Conservation (phyloP, 2,113 vertebrate genomes). For the Eidolon helvum region DNA sequence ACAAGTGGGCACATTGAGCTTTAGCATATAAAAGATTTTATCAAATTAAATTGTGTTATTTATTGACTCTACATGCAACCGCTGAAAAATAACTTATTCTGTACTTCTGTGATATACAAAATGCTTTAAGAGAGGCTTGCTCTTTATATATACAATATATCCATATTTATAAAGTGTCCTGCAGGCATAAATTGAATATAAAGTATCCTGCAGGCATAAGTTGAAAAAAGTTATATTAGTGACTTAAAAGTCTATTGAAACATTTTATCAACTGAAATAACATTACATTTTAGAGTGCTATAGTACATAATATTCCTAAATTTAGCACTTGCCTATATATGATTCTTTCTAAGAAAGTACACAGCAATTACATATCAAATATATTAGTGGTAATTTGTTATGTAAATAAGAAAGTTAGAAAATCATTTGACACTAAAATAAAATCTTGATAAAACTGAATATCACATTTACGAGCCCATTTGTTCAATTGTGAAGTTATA, state of each 20-base stretch:
- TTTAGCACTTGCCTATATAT: neutral
- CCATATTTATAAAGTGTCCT: slow-evolving; percentile 57
- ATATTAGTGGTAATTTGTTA: neutral
- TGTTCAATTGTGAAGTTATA: neutral
- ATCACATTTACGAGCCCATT: neutral
- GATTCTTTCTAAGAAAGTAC: neutral
- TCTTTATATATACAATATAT: neutral
- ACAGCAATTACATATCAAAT: neutral
- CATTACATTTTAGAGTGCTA: neutral
- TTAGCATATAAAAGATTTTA: neutral
- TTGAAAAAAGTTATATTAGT: slow-evolving; percentile 63
- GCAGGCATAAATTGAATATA: slow-evolving; percentile 55
- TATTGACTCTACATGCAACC: neutral
- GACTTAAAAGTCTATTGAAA: slow-evolving; percentile 61
- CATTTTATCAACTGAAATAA: slow-evolving; percentile 43
- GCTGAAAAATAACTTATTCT: neutral
- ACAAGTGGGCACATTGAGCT: neutral
- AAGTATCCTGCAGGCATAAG: slow-evolving; percentile 41
- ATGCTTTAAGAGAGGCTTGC: neutral
- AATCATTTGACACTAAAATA: neutral
- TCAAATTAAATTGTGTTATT: slow-evolving; percentile 37
- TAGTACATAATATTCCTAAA: neutral
- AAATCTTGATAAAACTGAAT: neutral
- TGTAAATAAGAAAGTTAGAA: neutral
- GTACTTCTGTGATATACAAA: neutral